Percentiles rank a stretch among this genome's conserved stretches.
phyloP scores from a whole-genome alignment of 2,888 invertebrate species.

The Aporophyla lueneburgensis region DNA sequence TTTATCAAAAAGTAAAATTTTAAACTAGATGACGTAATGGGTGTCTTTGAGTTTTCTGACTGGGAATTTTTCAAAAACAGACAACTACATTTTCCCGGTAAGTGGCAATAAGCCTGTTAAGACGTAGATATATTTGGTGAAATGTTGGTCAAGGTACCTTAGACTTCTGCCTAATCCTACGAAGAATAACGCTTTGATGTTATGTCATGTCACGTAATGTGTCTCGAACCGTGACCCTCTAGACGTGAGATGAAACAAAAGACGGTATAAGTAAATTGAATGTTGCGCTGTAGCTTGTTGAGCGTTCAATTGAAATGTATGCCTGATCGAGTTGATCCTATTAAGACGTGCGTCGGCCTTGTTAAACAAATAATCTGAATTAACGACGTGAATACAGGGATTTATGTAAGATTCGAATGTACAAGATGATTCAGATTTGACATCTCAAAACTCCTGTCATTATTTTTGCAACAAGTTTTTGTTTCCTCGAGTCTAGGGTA shows the following conservation, averaged over 20 bases:
- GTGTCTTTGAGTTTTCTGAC: not conserved
- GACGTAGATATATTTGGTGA: not conserved
- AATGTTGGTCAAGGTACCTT: not conserved
- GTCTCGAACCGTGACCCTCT: no score
- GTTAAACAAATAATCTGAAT: slow-evolving; percentile 34
- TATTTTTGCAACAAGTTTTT: not conserved
- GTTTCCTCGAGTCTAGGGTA: not conserved
- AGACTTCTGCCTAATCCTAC: not conserved
- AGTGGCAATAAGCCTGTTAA: not conserved
- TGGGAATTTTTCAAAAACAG: not conserved
- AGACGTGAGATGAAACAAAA: slow-evolving; percentile 20
- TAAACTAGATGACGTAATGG: not conserved
- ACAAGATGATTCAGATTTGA: slow-evolving; percentile 3
- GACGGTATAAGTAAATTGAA: slow-evolving; percentile 38
- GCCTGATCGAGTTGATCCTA: slow-evolving; percentile 49
- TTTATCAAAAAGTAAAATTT: not conserved
- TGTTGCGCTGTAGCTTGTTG: slow-evolving; percentile 31
- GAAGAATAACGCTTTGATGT: no score
- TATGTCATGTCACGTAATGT: not conserved
- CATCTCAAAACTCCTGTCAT: not conserved
- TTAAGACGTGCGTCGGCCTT: slow-evolving; percentile 42
- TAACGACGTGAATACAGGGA: slow-evolving; percentile 21
- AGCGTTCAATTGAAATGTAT: slow-evolving; percentile 59
- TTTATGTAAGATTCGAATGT: slow-evolving; percentile 31
- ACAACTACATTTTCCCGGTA: not conserved